Percentiles rank a stretch among this genome's conserved stretches.
These are phyloP conservation scores for Castor canadensis DNA, from an alignment of 2,113 vertebrate species.

Conservation along the genomic window DNA sequence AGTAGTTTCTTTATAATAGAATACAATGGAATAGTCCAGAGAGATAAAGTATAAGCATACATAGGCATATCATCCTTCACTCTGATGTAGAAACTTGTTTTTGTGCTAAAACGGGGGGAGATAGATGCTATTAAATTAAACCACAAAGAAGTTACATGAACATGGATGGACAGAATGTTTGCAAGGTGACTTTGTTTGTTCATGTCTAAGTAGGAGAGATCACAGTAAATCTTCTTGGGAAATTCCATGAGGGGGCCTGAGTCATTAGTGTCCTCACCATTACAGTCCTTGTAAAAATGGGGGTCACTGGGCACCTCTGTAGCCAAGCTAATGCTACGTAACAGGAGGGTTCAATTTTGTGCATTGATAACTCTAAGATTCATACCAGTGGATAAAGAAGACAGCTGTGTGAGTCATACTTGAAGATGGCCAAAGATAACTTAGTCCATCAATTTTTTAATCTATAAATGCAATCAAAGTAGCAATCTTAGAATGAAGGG, in stretches of 20 bases:
- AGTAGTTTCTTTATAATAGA: neutral
- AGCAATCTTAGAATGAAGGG: neutral
- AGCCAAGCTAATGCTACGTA: neutral
- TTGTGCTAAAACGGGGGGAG: slow-evolving; percentile 17
- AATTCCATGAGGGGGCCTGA: neutral
- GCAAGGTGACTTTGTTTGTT: neutral
- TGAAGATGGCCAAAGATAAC: neutral
- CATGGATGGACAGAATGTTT: neutral
- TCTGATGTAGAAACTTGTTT: neutral
- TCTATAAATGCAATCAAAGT: neutral
- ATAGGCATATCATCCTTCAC: neutral
- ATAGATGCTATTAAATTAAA: slow-evolving; percentile 9
- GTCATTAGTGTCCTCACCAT: neutral
- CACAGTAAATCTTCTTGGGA: neutral
- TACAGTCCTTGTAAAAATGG: neutral
- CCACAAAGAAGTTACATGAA: neutral
- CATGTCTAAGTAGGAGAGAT: neutral
- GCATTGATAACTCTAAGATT: neutral
- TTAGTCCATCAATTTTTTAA: neutral
- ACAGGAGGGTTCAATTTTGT: neutral
- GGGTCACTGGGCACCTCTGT: accelerated
- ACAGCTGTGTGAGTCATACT: neutral
- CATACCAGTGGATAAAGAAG: neutral
- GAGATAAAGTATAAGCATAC: neutral
- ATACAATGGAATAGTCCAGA: neutral